Percentiles rank a stretch among this genome's conserved stretches.
Evolutionary conservation across 2,113 vertebrate species (phyloP).

Genomic region (Taurulus bubalis): DNA sequence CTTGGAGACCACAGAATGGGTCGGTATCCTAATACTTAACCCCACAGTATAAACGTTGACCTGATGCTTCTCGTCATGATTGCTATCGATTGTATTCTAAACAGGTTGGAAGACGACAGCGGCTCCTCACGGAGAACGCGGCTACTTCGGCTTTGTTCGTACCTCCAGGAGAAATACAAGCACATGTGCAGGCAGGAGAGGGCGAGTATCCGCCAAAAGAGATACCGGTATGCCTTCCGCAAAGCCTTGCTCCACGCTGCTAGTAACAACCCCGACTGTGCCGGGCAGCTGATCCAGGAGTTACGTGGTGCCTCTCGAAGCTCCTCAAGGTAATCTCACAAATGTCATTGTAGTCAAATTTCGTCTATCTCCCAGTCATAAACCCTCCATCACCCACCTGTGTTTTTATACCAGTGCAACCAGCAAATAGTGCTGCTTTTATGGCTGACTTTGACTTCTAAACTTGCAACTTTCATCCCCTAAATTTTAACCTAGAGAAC

Average conservation of each 20-base stretch:
- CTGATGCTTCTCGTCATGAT: not conserved
- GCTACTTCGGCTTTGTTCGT: slow-evolving; percentile 95
- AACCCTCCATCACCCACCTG: not conserved
- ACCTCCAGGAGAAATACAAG: slow-evolving; percentile 98
- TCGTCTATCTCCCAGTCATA: not conserved
- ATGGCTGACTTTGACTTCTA: not conserved
- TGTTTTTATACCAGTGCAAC: not conserved
- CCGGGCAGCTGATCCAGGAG: slow-evolving; percentile 91
- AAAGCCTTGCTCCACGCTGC: slow-evolving; percentile 97
- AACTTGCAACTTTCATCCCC: not conserved
- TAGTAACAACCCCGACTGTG: slow-evolving; percentile 89
- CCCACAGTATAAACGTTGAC: too few species aligned
- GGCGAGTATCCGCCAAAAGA: slow-evolving; percentile 93
- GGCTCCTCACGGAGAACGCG: slow-evolving; percentile 90
- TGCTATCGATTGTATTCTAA: not conserved
- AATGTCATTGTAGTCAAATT: not conserved
- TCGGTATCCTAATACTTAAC: slow-evolving; percentile 28
- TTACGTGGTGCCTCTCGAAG: slow-evolving; percentile 83
- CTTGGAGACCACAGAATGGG: slow-evolving; percentile 86
- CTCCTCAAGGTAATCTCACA: slow-evolving; percentile 83
- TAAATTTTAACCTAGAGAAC: not conserved
- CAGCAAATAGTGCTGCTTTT: not conserved
- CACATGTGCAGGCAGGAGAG: slow-evolving; percentile 97
- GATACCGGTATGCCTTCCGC: slow-evolving; percentile 92
- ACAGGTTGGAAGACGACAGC: slow-evolving; percentile 82